Percentiles rank a stretch among this genome's conserved stretches.
phyloP scores from a whole-genome alignment of 1,140 invertebrate genomes.

The Brachionus manjavacas region DNA sequence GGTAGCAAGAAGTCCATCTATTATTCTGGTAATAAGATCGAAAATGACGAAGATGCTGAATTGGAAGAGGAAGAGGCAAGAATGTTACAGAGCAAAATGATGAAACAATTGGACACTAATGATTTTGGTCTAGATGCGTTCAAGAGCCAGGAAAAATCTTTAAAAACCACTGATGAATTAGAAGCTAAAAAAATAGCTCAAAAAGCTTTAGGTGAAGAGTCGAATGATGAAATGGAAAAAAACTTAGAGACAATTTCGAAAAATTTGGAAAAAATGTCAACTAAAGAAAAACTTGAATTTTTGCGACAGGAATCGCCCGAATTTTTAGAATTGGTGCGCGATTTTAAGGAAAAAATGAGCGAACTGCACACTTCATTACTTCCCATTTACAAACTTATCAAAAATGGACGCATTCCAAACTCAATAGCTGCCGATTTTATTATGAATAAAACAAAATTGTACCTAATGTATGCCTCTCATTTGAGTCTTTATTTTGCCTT shows the following conservation, averaged over 20 bases:
- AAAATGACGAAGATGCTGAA: conserved; percentile 71
- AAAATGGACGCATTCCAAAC: conserved; percentile 59
- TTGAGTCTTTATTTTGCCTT: conserved; percentile 77
- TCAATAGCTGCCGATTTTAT: conserved; percentile 14
- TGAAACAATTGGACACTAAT: conserved; percentile 71
- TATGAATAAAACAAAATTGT: conserved; percentile 43
- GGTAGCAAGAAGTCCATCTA: conserved; percentile 75
- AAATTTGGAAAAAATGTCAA: conserved; percentile 70
- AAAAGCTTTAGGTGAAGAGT: conserved; percentile 45
- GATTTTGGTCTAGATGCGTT: conserved; percentile 72
- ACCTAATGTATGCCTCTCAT: conserved; percentile 72
- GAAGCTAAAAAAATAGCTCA: neutral
- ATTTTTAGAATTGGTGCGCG: conserved; percentile 68
- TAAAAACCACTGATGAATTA: conserved; percentile 34
- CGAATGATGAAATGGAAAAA: conserved; percentile 54
- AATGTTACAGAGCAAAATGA: conserved; percentile 71
- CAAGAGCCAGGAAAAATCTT: conserved; percentile 44
- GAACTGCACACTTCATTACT: conserved; percentile 64
- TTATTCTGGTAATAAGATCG: conserved; percentile 80
- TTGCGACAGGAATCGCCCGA: conserved; percentile 78
- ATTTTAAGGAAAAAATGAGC: conserved; percentile 67
- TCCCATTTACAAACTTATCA: conserved; percentile 66
- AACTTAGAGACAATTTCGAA: conserved; percentile 62
- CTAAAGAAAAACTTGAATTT: conserved; percentile 68
- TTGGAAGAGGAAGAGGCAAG: conserved; percentile 78